Conservation (phyloP, 2,797 vertebrate genomes). For the Hipposideros larvatus region DNA sequence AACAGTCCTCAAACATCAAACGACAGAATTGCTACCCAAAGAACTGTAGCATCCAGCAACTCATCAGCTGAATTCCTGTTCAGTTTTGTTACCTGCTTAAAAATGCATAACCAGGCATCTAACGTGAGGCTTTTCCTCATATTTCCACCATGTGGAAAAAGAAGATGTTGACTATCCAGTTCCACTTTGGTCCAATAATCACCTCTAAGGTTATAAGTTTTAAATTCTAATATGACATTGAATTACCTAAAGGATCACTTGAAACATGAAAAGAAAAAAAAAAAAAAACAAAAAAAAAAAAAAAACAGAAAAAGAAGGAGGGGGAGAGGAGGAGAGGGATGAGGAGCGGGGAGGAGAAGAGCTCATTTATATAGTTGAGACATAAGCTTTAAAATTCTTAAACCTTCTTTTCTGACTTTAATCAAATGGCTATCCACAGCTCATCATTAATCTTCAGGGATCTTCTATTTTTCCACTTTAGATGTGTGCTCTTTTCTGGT, state of each 20-base stretch:
- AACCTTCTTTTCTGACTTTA: background rate
- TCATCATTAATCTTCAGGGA: background rate
- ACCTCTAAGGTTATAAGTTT: conserved; percentile 4
- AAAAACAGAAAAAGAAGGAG: background rate
- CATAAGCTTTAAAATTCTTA: background rate
- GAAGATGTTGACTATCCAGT: background rate
- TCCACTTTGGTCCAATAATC: conserved; percentile 30
- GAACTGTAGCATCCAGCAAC: background rate
- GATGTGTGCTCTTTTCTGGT: background rate
- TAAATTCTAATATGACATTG: background rate
- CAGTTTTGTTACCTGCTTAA: background rate
- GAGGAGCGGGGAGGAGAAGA: too few species aligned
- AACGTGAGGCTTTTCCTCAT: background rate
- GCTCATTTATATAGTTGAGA: background rate
- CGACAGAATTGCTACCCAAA: background rate
- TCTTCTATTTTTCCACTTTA: background rate
- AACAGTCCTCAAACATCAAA: background rate
- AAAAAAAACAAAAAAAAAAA: background rate
- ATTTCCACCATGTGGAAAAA: background rate
- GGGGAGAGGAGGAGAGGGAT: accelerated
- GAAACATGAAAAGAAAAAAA: background rate
- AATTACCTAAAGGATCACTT: background rate
- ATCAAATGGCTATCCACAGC: background rate
- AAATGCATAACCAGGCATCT: background rate
- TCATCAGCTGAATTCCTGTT: background rate